Evolutionary conservation across 2,797 vertebrate genomes (phyloP).

Genomic region (Tarsius wallacei): DNA sequence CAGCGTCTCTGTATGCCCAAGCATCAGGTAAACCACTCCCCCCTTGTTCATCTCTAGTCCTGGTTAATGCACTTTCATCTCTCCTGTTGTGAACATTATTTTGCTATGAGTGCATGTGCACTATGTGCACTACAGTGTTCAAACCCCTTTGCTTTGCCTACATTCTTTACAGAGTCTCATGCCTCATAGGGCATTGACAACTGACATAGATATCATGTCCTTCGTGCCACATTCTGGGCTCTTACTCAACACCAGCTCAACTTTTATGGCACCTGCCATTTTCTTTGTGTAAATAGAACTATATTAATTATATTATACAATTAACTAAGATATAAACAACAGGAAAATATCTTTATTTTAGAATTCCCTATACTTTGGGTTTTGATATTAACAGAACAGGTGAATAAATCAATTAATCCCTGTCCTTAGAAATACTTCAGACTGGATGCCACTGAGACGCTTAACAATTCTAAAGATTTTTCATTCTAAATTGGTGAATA

Average conservation of each 20-base stretch:
- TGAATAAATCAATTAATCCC: constrained; percentile 39
- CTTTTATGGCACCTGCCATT: background rate
- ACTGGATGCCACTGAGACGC: background rate
- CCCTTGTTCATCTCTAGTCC: background rate
- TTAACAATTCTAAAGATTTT: constrained; percentile 19
- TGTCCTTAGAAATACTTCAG: background rate
- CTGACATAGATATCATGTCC: background rate
- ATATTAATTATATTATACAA: background rate
- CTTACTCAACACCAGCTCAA: background rate
- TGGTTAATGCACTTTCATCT: background rate
- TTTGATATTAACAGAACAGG: background rate
- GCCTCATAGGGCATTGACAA: background rate
- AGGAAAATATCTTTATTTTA: background rate
- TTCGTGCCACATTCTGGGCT: background rate
- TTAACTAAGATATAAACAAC: background rate
- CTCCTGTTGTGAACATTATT: background rate
- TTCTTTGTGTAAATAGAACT: constrained; percentile 1
- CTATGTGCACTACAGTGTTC: background rate
- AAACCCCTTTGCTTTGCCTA: background rate
- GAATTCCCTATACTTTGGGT: background rate
- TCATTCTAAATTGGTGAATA: constrained; percentile 24
- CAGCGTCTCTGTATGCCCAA: background rate
- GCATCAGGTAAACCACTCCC: background rate
- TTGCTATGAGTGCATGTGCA: no score
- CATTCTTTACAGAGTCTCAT: rapidly evolving